phyloP scores from a whole-genome alignment of 2,797 vertebrate species.

The Mormyrus proboscirostris region DNA sequence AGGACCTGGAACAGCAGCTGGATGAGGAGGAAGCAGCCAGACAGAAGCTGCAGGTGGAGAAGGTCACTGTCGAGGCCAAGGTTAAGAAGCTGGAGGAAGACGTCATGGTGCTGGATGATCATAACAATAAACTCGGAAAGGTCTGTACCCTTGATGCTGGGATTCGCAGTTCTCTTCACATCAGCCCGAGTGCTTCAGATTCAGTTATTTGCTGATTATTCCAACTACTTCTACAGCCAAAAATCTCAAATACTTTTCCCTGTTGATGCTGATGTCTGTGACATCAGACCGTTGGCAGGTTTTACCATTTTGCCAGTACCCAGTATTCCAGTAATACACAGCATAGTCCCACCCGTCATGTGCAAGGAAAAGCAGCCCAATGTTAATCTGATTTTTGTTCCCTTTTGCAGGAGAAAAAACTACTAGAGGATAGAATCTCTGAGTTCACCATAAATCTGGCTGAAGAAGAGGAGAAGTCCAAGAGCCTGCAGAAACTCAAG shows the following conservation, averaged over 20 bases:
- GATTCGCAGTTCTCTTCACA: background rate
- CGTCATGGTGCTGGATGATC: slow-evolving; percentile 87
- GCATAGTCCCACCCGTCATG: background rate
- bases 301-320: background rate
- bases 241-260: background rate
- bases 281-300: background rate
- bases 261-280: background rate
- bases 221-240: background rate
- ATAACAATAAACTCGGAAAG: slow-evolving; percentile 87
- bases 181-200: background rate
- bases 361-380: background rate
- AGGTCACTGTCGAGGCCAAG: slow-evolving; percentile 87
- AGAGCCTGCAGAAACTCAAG: slow-evolving; percentile 95
- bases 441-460: slow-evolving; percentile 92
- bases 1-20: slow-evolving; percentile 95
- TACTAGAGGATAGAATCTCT: slow-evolving; percentile 84
- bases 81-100: slow-evolving; percentile 93
- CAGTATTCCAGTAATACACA: background rate
- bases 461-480: slow-evolving; percentile 97
- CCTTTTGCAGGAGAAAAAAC: slow-evolving; percentile 81
- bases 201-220: background rate
- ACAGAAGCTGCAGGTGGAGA: slow-evolving; percentile 93
- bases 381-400: background rate
- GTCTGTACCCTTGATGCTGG: slow-evolving; percentile 48
- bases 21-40: slow-evolving; percentile 92